These are phyloP conservation scores for Apostichopus parvimensis DNA, from an alignment of 35 echinoderm and acorn worm species.

Conservation along the genomic window DNA sequence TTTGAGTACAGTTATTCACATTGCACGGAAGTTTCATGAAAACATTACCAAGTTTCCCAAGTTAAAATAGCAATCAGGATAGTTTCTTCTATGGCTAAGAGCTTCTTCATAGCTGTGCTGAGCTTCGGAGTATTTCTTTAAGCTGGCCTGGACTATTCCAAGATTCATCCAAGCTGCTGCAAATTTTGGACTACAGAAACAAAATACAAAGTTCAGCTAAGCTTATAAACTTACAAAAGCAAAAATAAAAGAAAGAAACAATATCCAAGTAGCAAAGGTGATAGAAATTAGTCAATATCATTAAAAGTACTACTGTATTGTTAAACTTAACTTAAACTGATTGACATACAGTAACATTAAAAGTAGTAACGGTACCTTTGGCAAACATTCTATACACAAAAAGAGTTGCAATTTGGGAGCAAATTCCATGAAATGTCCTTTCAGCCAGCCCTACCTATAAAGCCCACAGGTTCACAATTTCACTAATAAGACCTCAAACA, in stretches of 20 bases:
- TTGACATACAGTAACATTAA: too few species aligned
- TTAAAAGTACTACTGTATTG: too few species aligned
- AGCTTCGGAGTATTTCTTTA: conserved; percentile 77
- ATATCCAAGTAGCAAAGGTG: not conserved
- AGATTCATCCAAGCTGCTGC: conserved; percentile 97
- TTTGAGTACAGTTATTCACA: not conserved
- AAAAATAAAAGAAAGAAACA: too few species aligned
- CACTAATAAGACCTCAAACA: not conserved
- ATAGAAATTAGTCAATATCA: not conserved
- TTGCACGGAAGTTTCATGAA: not conserved
- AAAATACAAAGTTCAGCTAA: not conserved
- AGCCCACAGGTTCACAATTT: not conserved
- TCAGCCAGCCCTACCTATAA: not conserved
- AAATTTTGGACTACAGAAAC: conserved; percentile 69
- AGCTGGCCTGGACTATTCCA: conserved; percentile 78
- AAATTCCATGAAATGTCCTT: not conserved
- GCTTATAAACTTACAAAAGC: not conserved
- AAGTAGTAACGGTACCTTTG: too few species aligned
- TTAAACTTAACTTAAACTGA: too few species aligned
- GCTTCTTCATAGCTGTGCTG: conserved; percentile 81
- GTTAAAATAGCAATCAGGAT: conserved; percentile 95
- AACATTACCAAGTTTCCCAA: conserved; percentile 87
- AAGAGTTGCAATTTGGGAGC: too few species aligned
- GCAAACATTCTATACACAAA: too few species aligned
- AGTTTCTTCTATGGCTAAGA: conserved; percentile 62